These are phyloP conservation scores for Synanthedon andrenaeformis DNA, from an alignment of 2,888 invertebrate genomes.

Conservation along the genomic window DNA sequence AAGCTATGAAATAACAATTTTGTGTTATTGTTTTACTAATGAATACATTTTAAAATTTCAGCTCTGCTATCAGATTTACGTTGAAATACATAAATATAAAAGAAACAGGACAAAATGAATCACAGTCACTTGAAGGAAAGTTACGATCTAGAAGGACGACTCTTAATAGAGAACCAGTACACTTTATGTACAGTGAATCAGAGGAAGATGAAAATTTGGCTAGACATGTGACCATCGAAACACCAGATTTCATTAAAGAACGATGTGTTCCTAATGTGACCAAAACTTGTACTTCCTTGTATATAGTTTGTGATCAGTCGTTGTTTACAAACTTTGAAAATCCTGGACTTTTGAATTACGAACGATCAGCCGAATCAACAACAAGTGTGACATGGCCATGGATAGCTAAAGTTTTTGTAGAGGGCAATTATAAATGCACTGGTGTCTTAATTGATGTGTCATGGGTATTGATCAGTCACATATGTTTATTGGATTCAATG, in stretches of 20 bases:
- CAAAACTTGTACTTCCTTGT: constrained; percentile 65
- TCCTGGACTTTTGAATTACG: constrained; percentile 24
- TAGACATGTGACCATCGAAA: constrained; percentile 33
- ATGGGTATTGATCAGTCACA: constrained; percentile 74
- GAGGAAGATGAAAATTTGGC: constrained; percentile 19
- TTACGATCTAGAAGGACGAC: constrained; percentile 29
- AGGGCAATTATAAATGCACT: constrained; percentile 77
- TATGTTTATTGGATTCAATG: constrained; percentile 60
- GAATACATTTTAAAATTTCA: constrained; percentile 10
- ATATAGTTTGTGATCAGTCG: constrained; percentile 63
- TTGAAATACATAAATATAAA: constrained; percentile 50
- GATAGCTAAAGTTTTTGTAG: constrained; percentile 78
- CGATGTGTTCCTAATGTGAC: constrained; percentile 56
- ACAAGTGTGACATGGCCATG: constrained; percentile 72
- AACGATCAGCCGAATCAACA: constrained; percentile 17
- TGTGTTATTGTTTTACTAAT: not conserved
- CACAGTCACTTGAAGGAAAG: constrained; percentile 10
- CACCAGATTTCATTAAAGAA: constrained; percentile 50
- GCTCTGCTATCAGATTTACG: constrained; percentile 44
- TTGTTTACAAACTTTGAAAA: constrained; percentile 43
- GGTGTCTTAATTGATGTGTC: constrained; percentile 75
- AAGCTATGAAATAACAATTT: not conserved
- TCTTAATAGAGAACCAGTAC: constrained; percentile 25
- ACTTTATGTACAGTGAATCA: constrained; percentile 34
- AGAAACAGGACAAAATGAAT: constrained; percentile 23